Evolutionary conservation across 2,113 vertebrate genomes (phyloP), one percentile per base, ranked within the genome.

Genomic region (Mionectes macconnelli): DNA sequence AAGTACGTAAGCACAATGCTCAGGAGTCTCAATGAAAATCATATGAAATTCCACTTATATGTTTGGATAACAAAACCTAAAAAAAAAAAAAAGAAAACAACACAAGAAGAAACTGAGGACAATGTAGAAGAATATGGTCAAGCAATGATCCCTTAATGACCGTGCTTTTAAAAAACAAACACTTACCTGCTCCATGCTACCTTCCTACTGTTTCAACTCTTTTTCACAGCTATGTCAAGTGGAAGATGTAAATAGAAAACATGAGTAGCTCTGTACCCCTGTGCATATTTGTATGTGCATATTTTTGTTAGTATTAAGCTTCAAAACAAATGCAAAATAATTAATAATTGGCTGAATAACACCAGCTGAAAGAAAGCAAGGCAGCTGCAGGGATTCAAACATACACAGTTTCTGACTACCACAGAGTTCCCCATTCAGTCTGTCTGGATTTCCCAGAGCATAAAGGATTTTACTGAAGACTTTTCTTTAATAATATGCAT

Each of bases 51-150:
- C 20, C 22, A 74, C 28, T 69, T 23, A 25, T 10, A 12, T 12
- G 23, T 57, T 78, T 85, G 50, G 1, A 1, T 21, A 69, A 19
- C 33, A 78, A 90, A 74, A 35, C 6, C 19, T 57, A 35, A 52
- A 69, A 37, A 25, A n/a, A 22, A 60, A 47, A 27, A 45, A 4
- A 13, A 45, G 66, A 64, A 89, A 74, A 55, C 18, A 60, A 21
- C 8, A 50, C 45, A 56, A 69, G 39, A 82, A 70, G 25, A 81
- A 74, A 44, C 6, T 40, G 52, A 92, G 6, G 23, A 74, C 28
- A 57, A 27, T 0, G 2, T 37, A 44, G 13, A 55, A 74, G 27
- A 42, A 68, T 0, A 0, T 2, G 2, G 45, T 49, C 21, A 49
- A 78, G 44, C 17, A 6, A 82, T 28, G 16, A 57, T 6, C 24